phyloP scores from a whole-genome alignment of 2,888 invertebrate genomes.

The Idaea straminata region DNA sequence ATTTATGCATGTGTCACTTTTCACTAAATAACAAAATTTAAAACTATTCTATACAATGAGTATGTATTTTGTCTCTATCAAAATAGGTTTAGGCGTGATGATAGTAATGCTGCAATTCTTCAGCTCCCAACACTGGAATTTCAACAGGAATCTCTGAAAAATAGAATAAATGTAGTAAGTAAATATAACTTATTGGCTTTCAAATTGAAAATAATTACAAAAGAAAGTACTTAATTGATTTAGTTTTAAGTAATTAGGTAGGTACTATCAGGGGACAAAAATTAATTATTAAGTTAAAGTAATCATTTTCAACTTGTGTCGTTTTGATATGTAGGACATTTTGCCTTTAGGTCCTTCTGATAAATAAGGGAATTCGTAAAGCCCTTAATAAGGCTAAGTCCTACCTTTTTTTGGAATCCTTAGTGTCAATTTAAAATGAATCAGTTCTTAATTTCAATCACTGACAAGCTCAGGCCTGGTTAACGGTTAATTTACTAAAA shows the following conservation, averaged over 20 bases:
- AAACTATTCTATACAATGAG: neutral
- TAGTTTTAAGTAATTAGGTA: neutral
- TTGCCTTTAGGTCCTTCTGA: no score
- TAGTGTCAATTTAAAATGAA: no score
- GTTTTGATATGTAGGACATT: no score
- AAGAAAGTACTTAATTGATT: neutral
- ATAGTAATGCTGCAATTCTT: conserved; percentile 66
- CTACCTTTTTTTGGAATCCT: no score
- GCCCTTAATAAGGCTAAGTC: no score
- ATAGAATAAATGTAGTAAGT: conserved; percentile 14
- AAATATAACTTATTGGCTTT: neutral
- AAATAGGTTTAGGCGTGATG: conserved; percentile 38
- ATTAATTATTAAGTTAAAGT: no score
- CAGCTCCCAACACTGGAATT: conserved; percentile 52
- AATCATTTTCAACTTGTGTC: no score
- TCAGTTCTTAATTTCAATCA: no score
- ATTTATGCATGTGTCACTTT: neutral
- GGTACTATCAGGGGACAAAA: neutral
- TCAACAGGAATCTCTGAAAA: conserved; percentile 65
- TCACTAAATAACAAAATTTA: neutral
- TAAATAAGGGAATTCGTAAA: no score
- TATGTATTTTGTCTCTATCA: conserved; percentile 9
- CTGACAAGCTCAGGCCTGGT: no score
- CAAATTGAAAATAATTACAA: neutral
- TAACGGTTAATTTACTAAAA: no score